Conservation (phyloP, 2,113 vertebrate genomes). For the Coracopsis vasa region DNA sequence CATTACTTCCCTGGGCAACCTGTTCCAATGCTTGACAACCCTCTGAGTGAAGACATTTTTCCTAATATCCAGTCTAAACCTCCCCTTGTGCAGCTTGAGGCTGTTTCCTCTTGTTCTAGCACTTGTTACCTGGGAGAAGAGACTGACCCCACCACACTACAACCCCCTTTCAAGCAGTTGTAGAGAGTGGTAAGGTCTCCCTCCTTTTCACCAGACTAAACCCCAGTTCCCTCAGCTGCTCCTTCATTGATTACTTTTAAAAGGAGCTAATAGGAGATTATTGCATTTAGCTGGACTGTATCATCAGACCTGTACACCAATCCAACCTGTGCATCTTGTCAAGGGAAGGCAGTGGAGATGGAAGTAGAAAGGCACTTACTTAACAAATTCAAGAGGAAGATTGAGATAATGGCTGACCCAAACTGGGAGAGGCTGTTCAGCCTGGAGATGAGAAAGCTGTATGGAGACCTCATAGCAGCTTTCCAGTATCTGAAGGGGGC, state of each 20-base stretch:
- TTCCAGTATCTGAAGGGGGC: no score
- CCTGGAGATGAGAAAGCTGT: no score
- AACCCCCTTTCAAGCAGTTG: background rate
- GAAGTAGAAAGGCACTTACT: background rate
- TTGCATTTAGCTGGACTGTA: background rate
- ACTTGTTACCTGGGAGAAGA: background rate
- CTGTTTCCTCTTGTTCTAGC: background rate
- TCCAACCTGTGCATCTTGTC: background rate
- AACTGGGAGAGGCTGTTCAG: background rate
- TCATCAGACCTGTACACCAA: background rate
- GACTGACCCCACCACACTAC: fast-evolving
- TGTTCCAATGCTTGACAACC: background rate
- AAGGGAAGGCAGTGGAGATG: background rate
- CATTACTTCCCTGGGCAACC: background rate
- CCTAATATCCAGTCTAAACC: background rate
- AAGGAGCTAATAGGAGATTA: background rate
- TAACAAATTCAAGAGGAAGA: background rate
- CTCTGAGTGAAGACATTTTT: background rate
- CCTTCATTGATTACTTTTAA: background rate
- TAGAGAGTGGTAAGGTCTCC: background rate
- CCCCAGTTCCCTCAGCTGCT: background rate
- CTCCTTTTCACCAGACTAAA: background rate
- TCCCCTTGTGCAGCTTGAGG: background rate
- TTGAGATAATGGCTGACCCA: background rate
- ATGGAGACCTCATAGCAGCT: no score